Evolutionary conservation across 1,140 invertebrate genomes (phyloP), one percentile per base, ranked within the genome.

Genomic region (Lerema accius): DNA sequence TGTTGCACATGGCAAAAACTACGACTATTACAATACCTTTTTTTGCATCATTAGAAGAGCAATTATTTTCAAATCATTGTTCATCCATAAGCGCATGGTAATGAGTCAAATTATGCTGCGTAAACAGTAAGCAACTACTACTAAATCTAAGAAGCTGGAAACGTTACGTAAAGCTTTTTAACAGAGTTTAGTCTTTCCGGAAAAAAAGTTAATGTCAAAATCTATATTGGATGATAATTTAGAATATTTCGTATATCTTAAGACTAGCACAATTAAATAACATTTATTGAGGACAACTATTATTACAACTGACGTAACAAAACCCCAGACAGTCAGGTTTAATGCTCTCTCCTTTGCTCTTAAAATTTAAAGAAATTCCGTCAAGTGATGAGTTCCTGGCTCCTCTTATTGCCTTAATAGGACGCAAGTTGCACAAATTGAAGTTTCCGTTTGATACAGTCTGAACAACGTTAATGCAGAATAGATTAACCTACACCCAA

Each of bases 381-480:
- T 77, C 46, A 86, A 86, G 82, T 80, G 78, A 69, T 53, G 45
- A 71, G 81, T 79, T 83, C 79, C 80, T 80, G 82, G 71, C 76
- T 67, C 71, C 67, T 72, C 78, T 86, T 69, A 86, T 87, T 85
- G 79, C 71, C 62, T 81, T 71, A 86, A 85, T 76, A 72, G 80
- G 78, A 40, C 56, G 45, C 63, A 75, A 81, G 73, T 80, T 76
- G 73, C 28, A 80, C 55, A 81, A 86, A 89, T 88, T 86, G 85
- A 69, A 76, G 77, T 84, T 82, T 89, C 85, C 85, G 82, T 72
- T 73, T 81, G 70, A 70, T 80, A 63, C 51, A 45, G 48, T 59
- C 68, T 69, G 64, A 43, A 50, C 49, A 10, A 63, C 45, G 63
- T 16, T 71, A 68, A 65, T 67, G 39, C 32, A 17, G 45, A 42